A percentile compares a stretch with the other conserved stretches of the same genome.
Conservation (phyloP, 2,888 invertebrate species). For the Ellobium chinense region DNA sequence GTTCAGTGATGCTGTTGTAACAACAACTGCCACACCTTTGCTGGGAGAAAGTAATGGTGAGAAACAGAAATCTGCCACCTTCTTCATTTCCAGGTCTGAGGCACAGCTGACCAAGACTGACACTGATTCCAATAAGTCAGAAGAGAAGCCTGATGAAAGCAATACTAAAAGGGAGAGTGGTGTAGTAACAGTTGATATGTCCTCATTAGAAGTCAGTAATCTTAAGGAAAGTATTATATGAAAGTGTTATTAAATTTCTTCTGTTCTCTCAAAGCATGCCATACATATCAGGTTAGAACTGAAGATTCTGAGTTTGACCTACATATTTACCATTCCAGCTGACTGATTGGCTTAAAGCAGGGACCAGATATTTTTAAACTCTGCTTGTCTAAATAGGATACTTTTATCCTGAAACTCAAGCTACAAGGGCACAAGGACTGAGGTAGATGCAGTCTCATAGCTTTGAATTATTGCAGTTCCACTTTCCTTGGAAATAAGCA, state of each 20-base stretch:
- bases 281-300: not conserved
- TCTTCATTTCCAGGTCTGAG: not conserved
- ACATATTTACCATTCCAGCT: too few relatives aligned
- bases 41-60: not conserved
- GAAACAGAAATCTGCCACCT: not conserved
- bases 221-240: conserved; percentile 32
- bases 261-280: not conserved
- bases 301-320: too few relatives aligned
- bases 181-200: conserved; percentile 18
- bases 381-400: too few relatives aligned
- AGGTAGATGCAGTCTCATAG: too few relatives aligned
- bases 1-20: not conserved
- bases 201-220: not conserved
- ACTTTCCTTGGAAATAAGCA: too few relatives aligned
- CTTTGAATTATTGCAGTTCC: too few relatives aligned
- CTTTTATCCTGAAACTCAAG: too few relatives aligned
- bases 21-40: not conserved
- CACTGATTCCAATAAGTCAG: too few relatives aligned
- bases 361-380: too few relatives aligned
- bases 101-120: not conserved
- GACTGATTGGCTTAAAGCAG: too few relatives aligned
- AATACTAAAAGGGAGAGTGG: too few relatives aligned
- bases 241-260: not conserved
- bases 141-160: not conserved
- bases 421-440: too few relatives aligned